These are phyloP conservation scores for Laterallus jamaicensis DNA, from an alignment of 2,113 vertebrate genomes.

Conservation along the genomic window DNA sequence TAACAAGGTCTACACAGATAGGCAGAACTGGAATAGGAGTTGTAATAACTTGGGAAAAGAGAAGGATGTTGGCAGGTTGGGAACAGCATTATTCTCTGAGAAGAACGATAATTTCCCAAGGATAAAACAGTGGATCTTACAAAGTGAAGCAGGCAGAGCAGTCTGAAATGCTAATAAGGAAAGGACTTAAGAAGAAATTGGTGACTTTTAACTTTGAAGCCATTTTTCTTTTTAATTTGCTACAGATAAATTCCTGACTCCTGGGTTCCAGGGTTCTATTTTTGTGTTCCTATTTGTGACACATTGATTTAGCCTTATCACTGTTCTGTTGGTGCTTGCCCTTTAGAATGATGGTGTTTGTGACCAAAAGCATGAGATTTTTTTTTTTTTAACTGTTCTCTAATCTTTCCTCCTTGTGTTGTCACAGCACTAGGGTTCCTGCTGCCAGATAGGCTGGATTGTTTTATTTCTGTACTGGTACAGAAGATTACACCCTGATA, in stretches of 20 bases:
- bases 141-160: neutral
- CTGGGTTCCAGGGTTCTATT: neutral
- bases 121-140: neutral
- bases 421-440: neutral
- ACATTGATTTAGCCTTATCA: neutral
- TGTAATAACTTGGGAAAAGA: neutral
- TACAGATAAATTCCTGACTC: neutral
- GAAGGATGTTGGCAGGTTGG: neutral
- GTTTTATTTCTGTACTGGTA: neutral
- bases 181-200: neutral
- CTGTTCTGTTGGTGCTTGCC: neutral
- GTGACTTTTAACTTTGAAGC: slow-evolving; percentile 3
- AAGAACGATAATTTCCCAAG: neutral
- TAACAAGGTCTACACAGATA: neutral
- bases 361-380: neutral
- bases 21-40: neutral
- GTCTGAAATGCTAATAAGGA: slow-evolving; percentile 27
- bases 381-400: neutral
- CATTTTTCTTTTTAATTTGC: neutral
- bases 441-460: neutral
- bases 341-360: neutral
- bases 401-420: too few species aligned
- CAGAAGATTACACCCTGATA: neutral
- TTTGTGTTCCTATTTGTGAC: neutral
- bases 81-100: neutral